Conservation (phyloP, 1,140 invertebrate species). For the Ostrea edulis region DNA sequence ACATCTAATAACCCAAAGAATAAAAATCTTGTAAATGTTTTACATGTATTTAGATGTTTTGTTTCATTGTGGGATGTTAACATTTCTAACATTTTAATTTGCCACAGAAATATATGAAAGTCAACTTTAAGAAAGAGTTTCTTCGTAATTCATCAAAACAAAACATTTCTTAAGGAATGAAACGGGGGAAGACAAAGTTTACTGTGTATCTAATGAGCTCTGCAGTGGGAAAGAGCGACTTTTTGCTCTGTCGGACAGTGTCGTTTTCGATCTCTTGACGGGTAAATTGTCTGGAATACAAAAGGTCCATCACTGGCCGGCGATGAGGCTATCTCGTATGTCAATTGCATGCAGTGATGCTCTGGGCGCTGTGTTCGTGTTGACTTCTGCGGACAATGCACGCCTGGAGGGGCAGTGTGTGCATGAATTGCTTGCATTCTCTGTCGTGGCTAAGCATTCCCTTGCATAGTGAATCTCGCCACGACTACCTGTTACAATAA, state of each 20-base stretch:
- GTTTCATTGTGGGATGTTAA: no score
- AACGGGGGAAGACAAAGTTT: background rate
- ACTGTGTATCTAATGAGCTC: background rate
- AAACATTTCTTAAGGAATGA: background rate
- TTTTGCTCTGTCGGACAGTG: background rate
- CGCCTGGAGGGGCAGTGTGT: background rate
- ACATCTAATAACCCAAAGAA: no score
- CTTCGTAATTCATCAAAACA: conserved; percentile 29
- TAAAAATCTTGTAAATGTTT: no score
- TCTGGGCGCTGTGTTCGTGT: conserved; percentile 7
- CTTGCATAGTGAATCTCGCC: background rate
- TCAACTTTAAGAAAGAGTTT: background rate
- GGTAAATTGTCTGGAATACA: conserved; percentile 9
- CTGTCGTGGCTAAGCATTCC: background rate
- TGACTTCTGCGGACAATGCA: conserved; percentile 11
- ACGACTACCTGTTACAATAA: background rate
- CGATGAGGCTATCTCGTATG: conserved; percentile 17
- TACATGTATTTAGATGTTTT: no score
- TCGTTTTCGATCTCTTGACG: background rate
- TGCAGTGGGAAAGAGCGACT: background rate
- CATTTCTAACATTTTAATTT: no score
- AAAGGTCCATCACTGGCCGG: background rate
- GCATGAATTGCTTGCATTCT: background rate
- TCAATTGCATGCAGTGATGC: conserved; percentile 31
- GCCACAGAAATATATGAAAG: background rate